Base-by-base conservation (phyloP, 1,140 invertebrate genomes). In the Heliconius congener region DNA sequence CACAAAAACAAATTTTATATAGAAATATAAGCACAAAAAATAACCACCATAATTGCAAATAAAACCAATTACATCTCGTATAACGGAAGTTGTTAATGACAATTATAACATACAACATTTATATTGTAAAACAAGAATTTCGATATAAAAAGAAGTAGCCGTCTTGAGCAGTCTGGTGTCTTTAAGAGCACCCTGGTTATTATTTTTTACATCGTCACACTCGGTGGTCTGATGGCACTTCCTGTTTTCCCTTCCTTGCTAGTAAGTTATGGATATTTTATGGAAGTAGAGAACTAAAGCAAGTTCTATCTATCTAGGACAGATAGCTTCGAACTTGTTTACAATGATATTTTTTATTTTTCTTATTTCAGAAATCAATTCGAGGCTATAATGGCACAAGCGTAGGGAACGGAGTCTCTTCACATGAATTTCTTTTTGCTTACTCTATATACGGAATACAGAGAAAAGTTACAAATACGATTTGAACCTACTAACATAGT, bases 141-240 rank as follows among this genome's bases (percentile, higher is more conserved):
- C 60, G 23, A 66, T 66, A 66, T 13, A 66, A 66, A 66, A 30
- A 30, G 8, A 66, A 66, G 60, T 30, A 23, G 23, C 9, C 23
- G 60, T 66, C 60, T 19, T 57, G n/a, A 30, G 27, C 1, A 60
- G n/a, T 60, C 57, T 60, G n/a, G 3, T 11, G 8, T 27, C 60
- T 66, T 66, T 66, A 30, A 57, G 23, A 66, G 27, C 60, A 66
- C 60, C 60, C 60, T 66, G 60, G 23, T 27, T 66, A 66, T 66
- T 66, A 66, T 66, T 66, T 66, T 66, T 66, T 66, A 30, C 60
- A 30, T 30, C 23, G 60, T 66, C 60, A 66, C 60, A 66, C 13
- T 66, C 27, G 60, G 60, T 66, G 60, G 60, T 30, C 60, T 11
- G 60, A 66, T 66, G 23, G 60, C 60, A 66, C 60, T 66, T 66